Evolutionary conservation across 1,140 invertebrate genomes (phyloP), one percentile per base, ranked within the genome.

Genomic region (Oedothorax gibbosus): DNA sequence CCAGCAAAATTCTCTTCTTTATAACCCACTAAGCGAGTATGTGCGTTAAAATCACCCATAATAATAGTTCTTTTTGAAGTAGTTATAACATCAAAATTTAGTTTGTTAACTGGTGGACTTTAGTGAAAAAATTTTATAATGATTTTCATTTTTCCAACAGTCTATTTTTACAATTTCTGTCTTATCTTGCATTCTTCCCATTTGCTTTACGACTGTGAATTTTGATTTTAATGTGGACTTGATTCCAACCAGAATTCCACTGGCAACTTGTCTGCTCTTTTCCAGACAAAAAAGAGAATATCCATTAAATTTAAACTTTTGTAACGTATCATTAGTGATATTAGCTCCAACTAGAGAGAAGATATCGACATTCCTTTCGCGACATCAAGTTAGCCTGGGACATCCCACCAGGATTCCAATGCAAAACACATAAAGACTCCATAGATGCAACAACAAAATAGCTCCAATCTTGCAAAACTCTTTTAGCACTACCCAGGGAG

Each of bases 91-190:
- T 66, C 64, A 20, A 66, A 66, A 66, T 49, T 69, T 11, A n/a
- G 10, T 50, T 69, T 2, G 1, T 49, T 2, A 1, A 21, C 21
- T 2, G 35, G 15, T 14, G 21, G n/a, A n/a, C n/a, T n/a, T n/a
- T n/a, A n/a, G n/a, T n/a, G n/a, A n/a, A n/a, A n/a, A n/a, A 80
- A 80, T 68, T 56, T 69, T 69, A 69, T 20, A 80, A 80, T 80
- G 18, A 53, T 79, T 79, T 12, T 78, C 62, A 18, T 65, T 66
- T 80, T 80, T 54, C 62, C 77, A 80, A 69, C 62, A 66, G 56
- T 54, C 64, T 68, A 68, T 54, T 68, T 69, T 68, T 80, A 80
- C 65, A 54, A 69, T 80, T 54, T 69, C 65, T 56, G 51, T 80
- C 66, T 69, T 80, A 66, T 66, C 62, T 66, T 79, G 50, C 60